Evolutionary conservation across 2,113 vertebrate species (phyloP), one percentile per base, ranked within the genome.

Genomic region (Cephalopterus ornatus): DNA sequence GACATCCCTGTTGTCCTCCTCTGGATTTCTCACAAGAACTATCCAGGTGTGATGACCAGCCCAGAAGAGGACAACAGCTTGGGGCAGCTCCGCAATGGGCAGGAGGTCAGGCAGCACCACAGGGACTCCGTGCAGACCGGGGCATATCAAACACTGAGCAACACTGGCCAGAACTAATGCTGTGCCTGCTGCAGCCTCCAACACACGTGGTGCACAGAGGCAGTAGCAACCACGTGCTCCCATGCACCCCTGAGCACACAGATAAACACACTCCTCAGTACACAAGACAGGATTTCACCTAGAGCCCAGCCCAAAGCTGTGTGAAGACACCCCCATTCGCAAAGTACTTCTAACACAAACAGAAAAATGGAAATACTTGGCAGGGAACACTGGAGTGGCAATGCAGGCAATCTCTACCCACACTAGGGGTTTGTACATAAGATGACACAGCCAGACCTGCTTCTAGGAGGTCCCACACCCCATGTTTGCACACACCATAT

Each of bases 391-490:
- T 86, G 49, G 46, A 47, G 55, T 73, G 87, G 68, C 67, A 76
- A 95, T 5, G 27, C 6, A 80, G 78, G 46, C 47, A 81, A 19
- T 9, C 27, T 83, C 21, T 35, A 83, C 37, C 53, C 59, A 44
- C 3, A 2, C 10, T 6, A 9, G 1, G 22, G 33, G 15, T 65
- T 65, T 52, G 13, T 11, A 37, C 0, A 1, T 13, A 5, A 75
- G 28, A 49, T 2, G 0, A 44, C 23, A 41, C 0, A 0, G 15
- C 11, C 8, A 1, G 33, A 65, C 11, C 20, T 58, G 8, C 37
- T 61, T 46, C 44, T 47, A 55, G 42, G 47, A 89, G 42, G 28
- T 53, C 47, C 37, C 44, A 49, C 9, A 46, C 23, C 23, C 12
- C 2, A 1, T 1, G 12, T 30, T 53, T 8, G 6, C 32, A 61